Evolutionary conservation across 1,140 invertebrate genomes (phyloP).

Genomic region (Colletes gigas): DNA sequence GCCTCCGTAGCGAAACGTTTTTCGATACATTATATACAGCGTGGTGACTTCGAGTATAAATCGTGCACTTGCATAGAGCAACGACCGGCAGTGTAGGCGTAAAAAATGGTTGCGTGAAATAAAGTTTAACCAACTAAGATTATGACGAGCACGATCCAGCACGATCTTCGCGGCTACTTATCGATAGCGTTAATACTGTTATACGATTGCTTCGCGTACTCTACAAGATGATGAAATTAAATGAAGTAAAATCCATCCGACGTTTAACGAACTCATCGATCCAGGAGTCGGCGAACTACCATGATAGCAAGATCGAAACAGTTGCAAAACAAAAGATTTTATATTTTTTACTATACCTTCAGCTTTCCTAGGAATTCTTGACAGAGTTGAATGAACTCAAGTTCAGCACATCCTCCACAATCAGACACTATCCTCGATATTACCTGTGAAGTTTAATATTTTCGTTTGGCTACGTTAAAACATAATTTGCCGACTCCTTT

Average conservation of each 20-base stretch:
- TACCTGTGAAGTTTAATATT: too few species aligned
- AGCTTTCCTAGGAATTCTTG: too few species aligned
- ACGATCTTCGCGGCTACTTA: constrained; percentile 8
- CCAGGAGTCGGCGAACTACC: too few species aligned
- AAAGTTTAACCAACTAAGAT: constrained; percentile 24
- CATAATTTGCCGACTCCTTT: too few species aligned
- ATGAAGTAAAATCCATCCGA: background rate
- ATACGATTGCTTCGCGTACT: background rate
- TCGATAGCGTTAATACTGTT: constrained; percentile 46
- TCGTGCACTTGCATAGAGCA: constrained; percentile 44
- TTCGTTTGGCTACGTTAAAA: too few species aligned
- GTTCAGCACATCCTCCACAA: too few species aligned
- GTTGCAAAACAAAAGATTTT: too few species aligned
- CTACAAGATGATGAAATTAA: background rate
- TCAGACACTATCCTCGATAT: too few species aligned
- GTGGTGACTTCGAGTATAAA: constrained; percentile 13
- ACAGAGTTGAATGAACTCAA: too few species aligned
- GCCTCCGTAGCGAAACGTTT: constrained; percentile 39
- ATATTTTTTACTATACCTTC: too few species aligned
- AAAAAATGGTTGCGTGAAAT: constrained; percentile 47
- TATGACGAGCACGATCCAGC: constrained; percentile 7
- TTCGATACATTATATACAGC: constrained; percentile 38
- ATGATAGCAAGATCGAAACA: too few species aligned
- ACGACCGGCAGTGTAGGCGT: constrained; percentile 59
- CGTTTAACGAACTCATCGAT: background rate